A percentile compares a stretch with the other conserved stretches of the same genome.
These are phyloP conservation scores for Propithecus coquereli DNA, from an alignment of 2,113 vertebrate species.

Conservation along the genomic window DNA sequence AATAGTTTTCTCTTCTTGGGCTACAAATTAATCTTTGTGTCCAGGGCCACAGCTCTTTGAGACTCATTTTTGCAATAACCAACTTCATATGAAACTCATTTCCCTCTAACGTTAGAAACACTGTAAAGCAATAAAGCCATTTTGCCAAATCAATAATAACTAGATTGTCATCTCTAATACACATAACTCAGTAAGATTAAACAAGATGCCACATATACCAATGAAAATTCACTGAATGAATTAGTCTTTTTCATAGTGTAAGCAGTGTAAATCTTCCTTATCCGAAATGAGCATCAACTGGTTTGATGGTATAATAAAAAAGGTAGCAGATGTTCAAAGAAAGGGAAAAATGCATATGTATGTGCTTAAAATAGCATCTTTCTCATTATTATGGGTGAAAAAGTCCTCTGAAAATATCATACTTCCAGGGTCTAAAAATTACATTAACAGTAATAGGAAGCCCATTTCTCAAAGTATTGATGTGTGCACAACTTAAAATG, in stretches of 20 bases:
- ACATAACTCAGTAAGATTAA: background rate
- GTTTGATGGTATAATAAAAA: background rate
- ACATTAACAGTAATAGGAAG: background rate
- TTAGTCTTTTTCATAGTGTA: background rate
- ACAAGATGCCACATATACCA: background rate
- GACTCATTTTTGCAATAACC: background rate
- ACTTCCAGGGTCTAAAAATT: background rate
- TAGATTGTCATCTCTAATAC: conserved; percentile 27
- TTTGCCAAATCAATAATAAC: conserved; percentile 50
- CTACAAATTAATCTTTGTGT: conserved; percentile 31
- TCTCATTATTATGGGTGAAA: background rate
- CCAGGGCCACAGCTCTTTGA: background rate
- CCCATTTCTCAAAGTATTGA: background rate
- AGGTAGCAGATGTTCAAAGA: conserved; percentile 10
- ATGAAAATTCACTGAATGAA: background rate
- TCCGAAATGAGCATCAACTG: conserved; percentile 28
- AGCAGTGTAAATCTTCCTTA: conserved; percentile 32
- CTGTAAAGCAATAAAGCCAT: background rate
- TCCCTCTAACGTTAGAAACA: background rate
- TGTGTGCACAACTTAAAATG: background rate
- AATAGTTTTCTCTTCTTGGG: background rate
- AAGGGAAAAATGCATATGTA: conserved; percentile 28
- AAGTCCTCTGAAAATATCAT: background rate
- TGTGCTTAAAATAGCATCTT: conserved; percentile 3
- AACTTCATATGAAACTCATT: background rate